Evolutionary conservation across 2,113 vertebrate species (phyloP).

Genomic region (Thryonomys swinderianus): DNA sequence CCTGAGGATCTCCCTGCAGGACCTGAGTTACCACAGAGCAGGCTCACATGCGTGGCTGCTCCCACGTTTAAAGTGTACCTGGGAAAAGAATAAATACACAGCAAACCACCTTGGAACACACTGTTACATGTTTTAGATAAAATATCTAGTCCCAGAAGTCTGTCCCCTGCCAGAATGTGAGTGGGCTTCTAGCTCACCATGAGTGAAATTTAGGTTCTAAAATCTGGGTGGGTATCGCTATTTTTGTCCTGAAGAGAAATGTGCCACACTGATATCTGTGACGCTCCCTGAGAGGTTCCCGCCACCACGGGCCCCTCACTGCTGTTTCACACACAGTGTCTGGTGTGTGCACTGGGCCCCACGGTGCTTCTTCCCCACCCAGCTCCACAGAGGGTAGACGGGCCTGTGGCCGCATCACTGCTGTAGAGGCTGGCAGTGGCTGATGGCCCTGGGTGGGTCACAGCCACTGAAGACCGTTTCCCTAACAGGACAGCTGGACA

Average conservation of each 20-base stretch:
- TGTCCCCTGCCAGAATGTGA: slow-evolving; percentile 39
- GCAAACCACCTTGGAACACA: neutral
- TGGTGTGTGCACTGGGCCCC: neutral
- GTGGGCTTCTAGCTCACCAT: neutral
- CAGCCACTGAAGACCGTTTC: neutral
- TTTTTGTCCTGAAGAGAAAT: neutral
- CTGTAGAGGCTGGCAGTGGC: neutral
- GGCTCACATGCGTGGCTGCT: neutral
- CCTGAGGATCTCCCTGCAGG: neutral
- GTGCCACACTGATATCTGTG: neutral
- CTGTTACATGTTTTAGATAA: neutral
- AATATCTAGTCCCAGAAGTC: neutral
- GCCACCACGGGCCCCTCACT: neutral
- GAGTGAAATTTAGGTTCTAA: slow-evolving; percentile 8
- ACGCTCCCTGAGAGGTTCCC: neutral
- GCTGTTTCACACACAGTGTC: neutral
- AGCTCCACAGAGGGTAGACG: no score
- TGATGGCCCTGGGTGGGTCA: neutral
- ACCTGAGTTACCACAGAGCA: neutral
- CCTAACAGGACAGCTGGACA: neutral
- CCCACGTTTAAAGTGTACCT: neutral
- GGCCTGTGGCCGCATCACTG: neutral
- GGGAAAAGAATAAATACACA: neutral
- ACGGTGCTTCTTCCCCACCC: neutral
- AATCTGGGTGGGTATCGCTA: neutral